Conservation (phyloP, 2,888 invertebrate species). For the Acanthacorydalis orientalis region DNA sequence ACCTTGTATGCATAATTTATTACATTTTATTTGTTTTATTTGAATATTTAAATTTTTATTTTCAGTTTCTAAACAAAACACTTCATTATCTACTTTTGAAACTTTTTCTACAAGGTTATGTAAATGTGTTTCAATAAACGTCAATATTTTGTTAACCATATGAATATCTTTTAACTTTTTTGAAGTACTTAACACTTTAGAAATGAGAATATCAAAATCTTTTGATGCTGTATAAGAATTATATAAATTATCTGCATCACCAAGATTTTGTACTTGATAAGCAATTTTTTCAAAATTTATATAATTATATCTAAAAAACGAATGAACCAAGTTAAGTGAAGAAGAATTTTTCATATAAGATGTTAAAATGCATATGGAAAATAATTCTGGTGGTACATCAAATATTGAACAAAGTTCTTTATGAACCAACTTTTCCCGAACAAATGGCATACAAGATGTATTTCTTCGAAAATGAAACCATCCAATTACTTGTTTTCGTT, state of each 20-base stretch:
- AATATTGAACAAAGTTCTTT: constrained; percentile 42
- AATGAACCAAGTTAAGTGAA: constrained; percentile 44
- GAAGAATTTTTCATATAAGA: constrained; percentile 32
- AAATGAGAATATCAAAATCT: constrained; percentile 13
- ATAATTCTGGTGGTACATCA: constrained; percentile 36
- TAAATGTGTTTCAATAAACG: constrained; percentile 20
- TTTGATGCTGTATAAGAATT: constrained; percentile 17
- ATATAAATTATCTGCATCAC: constrained; percentile 19
- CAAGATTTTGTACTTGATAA: constrained; percentile 30
- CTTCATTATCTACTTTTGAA: constrained; percentile 17
- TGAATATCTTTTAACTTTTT: constrained; percentile 15
- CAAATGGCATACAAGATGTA: constrained; percentile 34
- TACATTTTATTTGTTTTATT: constrained; percentile 1
- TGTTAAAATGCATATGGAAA: constrained; percentile 42
- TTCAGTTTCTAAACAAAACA: constrained; percentile 24
- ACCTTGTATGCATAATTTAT: not conserved
- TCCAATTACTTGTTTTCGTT: constrained; percentile 40
- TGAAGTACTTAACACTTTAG: constrained; percentile 14
- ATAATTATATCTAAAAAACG: constrained; percentile 40
- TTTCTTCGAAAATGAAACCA: constrained; percentile 49
- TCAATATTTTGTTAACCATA: constrained; percentile 20
- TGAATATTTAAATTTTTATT: constrained; percentile 17
- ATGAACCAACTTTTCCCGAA: constrained; percentile 44
- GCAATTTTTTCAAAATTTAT: constrained; percentile 34
- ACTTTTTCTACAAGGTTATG: constrained; percentile 18